phyloP scores from a whole-genome alignment of 30 jellyfish, hydroid and myxozoan genomes.

The Aurelia aurita region DNA sequence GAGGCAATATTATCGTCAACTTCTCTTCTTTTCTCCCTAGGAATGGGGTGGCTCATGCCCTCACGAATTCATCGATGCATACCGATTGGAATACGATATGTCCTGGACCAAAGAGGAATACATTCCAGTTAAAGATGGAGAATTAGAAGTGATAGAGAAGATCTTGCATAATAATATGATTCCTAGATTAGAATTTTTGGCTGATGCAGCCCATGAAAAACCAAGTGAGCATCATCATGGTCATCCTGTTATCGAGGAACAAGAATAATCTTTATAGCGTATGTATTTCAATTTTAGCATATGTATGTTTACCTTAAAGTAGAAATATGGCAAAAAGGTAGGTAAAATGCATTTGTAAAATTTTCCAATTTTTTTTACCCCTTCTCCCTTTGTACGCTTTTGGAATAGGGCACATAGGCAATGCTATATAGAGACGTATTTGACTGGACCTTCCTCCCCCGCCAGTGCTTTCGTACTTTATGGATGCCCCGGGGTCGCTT shows the following conservation, averaged over 20 bases:
- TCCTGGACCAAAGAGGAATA: constrained; percentile 91
- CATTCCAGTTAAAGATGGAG: constrained; percentile 72
- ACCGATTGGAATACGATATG: constrained; percentile 95
- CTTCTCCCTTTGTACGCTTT: too few species aligned
- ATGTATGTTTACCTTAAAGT: too few species aligned
- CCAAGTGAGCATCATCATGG: constrained; percentile 35
- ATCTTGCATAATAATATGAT: constrained; percentile 74
- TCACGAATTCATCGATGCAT: constrained; percentile 85
- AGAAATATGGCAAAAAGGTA: too few species aligned
- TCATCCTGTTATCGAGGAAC: constrained; percentile 71
- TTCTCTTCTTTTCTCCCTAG: constrained; percentile 37
- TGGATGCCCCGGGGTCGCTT: too few species aligned
- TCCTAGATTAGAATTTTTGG: constrained; percentile 83
- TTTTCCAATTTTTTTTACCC: too few species aligned
- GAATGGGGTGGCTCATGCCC: constrained; percentile 96
- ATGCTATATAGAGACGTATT: too few species aligned
- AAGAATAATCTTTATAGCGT: not conserved
- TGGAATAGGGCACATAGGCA: too few species aligned
- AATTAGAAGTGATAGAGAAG: constrained; percentile 72
- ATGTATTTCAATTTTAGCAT: too few species aligned
- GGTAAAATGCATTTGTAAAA: too few species aligned
- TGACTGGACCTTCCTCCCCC: too few species aligned
- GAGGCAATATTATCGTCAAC: too few species aligned
- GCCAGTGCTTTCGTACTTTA: too few species aligned
- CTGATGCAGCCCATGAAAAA: constrained; percentile 73